Evolutionary conservation across 2,797 vertebrate species (phyloP).

Genomic region (Lepilemur septentrionalis): DNA sequence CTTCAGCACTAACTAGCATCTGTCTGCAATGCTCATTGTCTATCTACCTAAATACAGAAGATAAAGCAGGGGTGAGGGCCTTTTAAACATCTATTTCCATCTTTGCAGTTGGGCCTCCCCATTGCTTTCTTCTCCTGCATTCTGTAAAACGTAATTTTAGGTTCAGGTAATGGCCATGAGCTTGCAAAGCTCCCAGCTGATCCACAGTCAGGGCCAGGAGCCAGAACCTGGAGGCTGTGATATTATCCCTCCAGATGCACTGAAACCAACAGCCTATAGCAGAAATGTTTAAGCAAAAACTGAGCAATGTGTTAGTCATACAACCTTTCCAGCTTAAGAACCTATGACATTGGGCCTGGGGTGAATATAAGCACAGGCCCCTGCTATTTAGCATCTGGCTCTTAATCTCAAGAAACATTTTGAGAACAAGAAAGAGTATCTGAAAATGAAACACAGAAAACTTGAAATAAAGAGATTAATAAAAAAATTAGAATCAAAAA

Average conservation of each 20-base stretch:
- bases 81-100: not conserved
- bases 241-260: not conserved
- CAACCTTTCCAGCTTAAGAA: not conserved
- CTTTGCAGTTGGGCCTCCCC: not conserved
- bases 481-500: not conserved
- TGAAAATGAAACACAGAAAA: not conserved
- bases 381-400: not conserved
- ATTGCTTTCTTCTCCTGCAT: not conserved
- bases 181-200: not conserved
- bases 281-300: not conserved
- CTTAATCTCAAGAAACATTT: not conserved
- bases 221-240: not conserved
- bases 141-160: not conserved
- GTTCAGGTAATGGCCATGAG: not conserved
- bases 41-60: not conserved
- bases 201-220: not conserved
- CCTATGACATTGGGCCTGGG: not conserved
- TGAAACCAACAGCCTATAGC: not conserved
- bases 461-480: not conserved
- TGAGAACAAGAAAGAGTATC: not conserved
- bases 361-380: not conserved
- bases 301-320: not conserved
- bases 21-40: no score
- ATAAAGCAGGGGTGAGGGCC: not conserved
- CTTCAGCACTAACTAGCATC: not conserved